Percentiles rank a stretch among this genome's conserved stretches.
These are phyloP conservation scores for Deroptyus accipitrinus DNA, from an alignment of 2,113 vertebrate species.

Conservation along the genomic window DNA sequence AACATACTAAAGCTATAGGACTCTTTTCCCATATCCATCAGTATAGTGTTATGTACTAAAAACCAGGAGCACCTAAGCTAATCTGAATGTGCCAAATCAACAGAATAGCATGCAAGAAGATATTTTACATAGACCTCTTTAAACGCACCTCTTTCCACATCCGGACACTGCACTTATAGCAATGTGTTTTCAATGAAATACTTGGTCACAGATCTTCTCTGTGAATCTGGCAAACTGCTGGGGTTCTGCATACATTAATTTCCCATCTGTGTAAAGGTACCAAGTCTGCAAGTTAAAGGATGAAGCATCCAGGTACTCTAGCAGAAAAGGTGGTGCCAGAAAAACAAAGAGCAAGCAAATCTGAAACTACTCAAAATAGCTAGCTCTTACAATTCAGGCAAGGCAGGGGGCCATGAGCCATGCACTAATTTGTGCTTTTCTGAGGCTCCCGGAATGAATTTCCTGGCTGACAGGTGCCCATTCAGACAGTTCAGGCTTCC, in stretches of 20 bases:
- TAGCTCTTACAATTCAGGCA: background rate
- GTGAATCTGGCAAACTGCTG: background rate
- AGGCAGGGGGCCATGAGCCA: background rate
- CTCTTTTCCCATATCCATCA: background rate
- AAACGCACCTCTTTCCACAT: background rate
- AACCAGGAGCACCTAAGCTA: background rate
- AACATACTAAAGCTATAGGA: background rate
- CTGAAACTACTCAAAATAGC: background rate
- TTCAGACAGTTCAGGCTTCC: background rate
- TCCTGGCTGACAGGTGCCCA: accelerated
- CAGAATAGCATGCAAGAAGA: background rate
- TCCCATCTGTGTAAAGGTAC: background rate
- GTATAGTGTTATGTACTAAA: background rate
- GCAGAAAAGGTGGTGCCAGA: background rate
- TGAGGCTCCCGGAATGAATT: background rate
- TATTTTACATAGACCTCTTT: background rate
- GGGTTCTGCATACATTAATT: background rate
- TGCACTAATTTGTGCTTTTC: background rate
- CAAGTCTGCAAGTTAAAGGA: background rate
- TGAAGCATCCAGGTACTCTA: accelerated
- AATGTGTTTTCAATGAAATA: background rate
- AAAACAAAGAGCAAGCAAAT: background rate
- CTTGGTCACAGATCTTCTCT: background rate
- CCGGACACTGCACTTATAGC: background rate
- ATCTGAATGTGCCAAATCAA: background rate